Base-by-base conservation (phyloP, 2,797 vertebrate species). In the Champsocephalus gunnari region DNA sequence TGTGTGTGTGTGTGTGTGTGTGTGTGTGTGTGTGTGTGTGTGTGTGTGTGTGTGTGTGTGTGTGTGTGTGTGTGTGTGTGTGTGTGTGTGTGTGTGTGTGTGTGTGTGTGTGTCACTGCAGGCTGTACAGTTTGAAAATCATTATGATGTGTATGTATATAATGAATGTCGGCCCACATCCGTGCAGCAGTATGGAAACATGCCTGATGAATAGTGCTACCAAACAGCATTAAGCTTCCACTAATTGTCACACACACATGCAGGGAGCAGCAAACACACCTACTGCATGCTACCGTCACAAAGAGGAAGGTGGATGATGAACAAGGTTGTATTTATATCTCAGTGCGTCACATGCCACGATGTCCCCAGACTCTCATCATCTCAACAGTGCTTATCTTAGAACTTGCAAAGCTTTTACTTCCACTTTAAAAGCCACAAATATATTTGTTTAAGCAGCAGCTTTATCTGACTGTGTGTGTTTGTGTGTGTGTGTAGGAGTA, bases 291-390 rank as follows among this genome's bases (percentile, higher is more conserved):
- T 59, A 1, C 0, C 1, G 4, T 80, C 69, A 66, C 62, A 16
- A 64, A 51, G 47, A 76, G 41, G 71, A 78, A 77, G 83, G 80
- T 24, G 72, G 69, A 28, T 73, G 79, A 80, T 67, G 71, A 85
- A 88, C 38, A 0, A 71, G 80, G 77, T 70, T 3, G 11, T 86
- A 89, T 90, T 92, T 83, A 84, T 85, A 87, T 75, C 80, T 61
- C 0, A 14, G 60, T 77, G 84, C 45, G 6, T 87, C 85, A 82
- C 75, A 50, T 77, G 50, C 78, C 49, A 67, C 64, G 47, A 87
- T 69, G 75, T 72, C 68, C 58, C 67, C 21, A 76, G 78, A 75
- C 71, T 85, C 61, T 79, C 66, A 70, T 79, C 66, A 47, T 80
- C 75, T 79, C 56, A 61, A 14, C 71, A 45, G 44, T 8, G 51